These are phyloP conservation scores for Phalacrocorax brasilianus DNA, from an alignment of 2,113 vertebrate species.

Conservation along the genomic window DNA sequence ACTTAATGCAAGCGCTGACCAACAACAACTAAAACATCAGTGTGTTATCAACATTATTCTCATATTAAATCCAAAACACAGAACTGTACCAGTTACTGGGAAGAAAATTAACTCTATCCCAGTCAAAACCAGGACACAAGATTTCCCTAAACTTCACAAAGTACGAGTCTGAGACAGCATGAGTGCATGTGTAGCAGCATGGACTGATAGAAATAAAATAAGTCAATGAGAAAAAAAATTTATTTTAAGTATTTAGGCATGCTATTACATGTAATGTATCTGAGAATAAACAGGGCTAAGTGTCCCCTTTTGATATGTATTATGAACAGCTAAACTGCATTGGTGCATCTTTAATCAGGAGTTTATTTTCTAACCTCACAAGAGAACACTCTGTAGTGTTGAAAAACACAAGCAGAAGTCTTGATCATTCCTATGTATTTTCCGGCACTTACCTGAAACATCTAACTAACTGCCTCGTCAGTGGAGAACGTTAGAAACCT, in stretches of 20 bases:
- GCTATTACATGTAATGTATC: background rate
- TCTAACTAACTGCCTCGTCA: background rate
- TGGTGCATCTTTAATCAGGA: background rate
- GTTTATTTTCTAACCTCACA: background rate
- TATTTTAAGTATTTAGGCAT: background rate
- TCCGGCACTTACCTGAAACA: background rate
- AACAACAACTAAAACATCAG: too few species aligned
- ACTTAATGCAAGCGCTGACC: too few species aligned
- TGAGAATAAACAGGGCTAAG: background rate
- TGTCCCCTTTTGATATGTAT: background rate
- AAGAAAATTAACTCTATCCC: too few species aligned
- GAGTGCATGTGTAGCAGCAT: background rate
- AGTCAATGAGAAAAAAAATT: background rate
- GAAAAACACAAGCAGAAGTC: background rate
- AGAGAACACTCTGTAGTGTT: background rate
- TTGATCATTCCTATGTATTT: background rate
- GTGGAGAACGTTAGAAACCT: background rate
- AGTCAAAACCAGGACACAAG: background rate
- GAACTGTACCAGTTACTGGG: too few species aligned
- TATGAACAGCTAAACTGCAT: background rate
- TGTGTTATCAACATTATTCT: too few species aligned
- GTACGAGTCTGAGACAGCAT: background rate
- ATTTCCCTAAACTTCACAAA: background rate
- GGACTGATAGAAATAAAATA: background rate
- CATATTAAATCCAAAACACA: too few species aligned